A percentile compares a stretch with the other conserved stretches of the same genome.
Conservation (phyloP, 2,797 vertebrate genomes). For the Takifugu rubripes region DNA sequence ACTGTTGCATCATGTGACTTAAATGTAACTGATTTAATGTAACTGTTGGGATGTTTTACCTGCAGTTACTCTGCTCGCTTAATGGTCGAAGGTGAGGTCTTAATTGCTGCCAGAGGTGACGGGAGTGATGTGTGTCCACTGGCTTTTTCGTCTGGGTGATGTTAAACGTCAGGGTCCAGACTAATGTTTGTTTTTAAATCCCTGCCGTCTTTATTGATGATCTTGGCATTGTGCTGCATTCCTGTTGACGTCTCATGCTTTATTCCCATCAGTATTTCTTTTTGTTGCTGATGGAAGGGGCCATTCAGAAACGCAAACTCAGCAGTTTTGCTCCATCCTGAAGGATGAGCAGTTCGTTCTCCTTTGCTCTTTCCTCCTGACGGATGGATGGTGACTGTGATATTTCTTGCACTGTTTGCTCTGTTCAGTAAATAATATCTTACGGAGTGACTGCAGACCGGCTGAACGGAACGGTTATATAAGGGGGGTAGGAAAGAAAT, state of each 20-base stretch:
- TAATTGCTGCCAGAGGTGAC: not conserved
- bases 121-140: conserved; percentile 26
- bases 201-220: conserved; percentile 1
- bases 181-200: conserved; percentile 1
- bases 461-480: too few species aligned
- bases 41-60: not conserved
- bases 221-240: not conserved
- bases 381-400: conserved; percentile 6
- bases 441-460: not conserved
- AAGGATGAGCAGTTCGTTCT: conserved; percentile 16
- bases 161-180: not conserved
- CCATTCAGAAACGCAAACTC: not conserved
- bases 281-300: not conserved
- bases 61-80: not conserved
- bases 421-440: not conserved
- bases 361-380: conserved; percentile 17
- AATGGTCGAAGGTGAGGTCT: too few species aligned
- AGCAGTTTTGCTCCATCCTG: conserved; percentile 15
- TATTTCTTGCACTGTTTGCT: conserved; percentile 5
- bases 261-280: not conserved
- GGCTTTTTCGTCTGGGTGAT: conserved; percentile 18
- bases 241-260: not conserved
- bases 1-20: not conserved
- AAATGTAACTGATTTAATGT: too few species aligned
- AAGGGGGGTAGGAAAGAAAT: too few species aligned